Evolutionary conservation across 2,888 invertebrate species (phyloP), one percentile per base, ranked within the genome.

Genomic region (Euproctis similis): DNA sequence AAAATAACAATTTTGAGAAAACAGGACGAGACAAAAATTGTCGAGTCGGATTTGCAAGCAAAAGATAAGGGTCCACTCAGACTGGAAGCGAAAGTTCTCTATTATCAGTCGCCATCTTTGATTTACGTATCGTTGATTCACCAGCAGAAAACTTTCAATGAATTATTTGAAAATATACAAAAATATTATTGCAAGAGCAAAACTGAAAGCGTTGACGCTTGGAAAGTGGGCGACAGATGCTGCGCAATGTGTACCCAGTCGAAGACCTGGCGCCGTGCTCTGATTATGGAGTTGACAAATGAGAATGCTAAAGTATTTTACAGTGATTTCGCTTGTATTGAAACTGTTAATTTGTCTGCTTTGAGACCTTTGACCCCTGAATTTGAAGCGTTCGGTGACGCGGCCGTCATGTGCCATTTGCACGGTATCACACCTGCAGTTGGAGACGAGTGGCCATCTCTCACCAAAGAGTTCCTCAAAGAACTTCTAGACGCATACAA

Each of bases 401-500:
- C 88, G 0, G 88, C 89, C 0, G 75, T 89, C 11, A 87, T 87
- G 42, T 91, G 94, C 38, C 90, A 90, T 56, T 60, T 95, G 26
- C 87, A 87, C 1, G 90, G 91, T 10, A 86, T 95, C 6, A 67
- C 77, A 12, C 90, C 94, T 0, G 90, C 92, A 0, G 90, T 91
- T 1, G 89, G 87, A 1, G 77, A 84, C 0, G 81, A 80, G 12
- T 92, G 91, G 91, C 86, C 88, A 0, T 74, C 77, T 0, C 53
- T 87, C 1, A 87, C 92, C 0, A 87, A 87, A 13, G 87, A 90
- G 39, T 87, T 77, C 40, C 77, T 93, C 1, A 73, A 76, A 23
- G 86, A 87, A 8, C 67, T 88, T 2, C 60, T 90, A 1, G 67
- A 72, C 1, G 73, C 69, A 0, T 88, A 87, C 53, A 70, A 77